These are phyloP conservation scores for Willowsia nigromaculata DNA, from an alignment of 2,888 invertebrate species.

Conservation along the genomic window DNA sequence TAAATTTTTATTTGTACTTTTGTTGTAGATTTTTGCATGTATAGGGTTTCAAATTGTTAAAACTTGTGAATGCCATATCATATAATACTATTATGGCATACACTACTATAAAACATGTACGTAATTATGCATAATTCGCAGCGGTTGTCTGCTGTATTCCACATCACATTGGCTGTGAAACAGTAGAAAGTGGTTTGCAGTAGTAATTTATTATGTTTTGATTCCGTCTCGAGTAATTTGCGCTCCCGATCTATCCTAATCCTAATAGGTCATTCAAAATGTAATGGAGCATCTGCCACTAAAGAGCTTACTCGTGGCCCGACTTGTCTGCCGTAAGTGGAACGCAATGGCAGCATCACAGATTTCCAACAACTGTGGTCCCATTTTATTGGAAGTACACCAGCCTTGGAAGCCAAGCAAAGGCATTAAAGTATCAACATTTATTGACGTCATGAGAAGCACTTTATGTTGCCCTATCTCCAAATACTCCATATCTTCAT, in stretches of 20 bases:
- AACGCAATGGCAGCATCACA: conserved; percentile 59
- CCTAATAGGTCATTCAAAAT: conserved; percentile 65
- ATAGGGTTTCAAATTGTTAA: too few relatives aligned
- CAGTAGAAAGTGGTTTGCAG: background rate
- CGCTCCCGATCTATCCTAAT: conserved; percentile 67
- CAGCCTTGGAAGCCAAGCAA: conserved; percentile 72
- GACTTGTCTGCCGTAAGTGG: conserved; percentile 73
- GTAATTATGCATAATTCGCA: too few relatives aligned
- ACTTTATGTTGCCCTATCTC: conserved; percentile 64
- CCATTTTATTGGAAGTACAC: conserved; percentile 69
- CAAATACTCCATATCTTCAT: conserved; percentile 67
- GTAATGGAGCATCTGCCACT: conserved; percentile 72
- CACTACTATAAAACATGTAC: too few relatives aligned
- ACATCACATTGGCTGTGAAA: background rate
- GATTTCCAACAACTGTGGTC: conserved; percentile 60
- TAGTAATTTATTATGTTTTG: conserved; percentile 26
- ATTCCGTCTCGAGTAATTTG: conserved; percentile 19
- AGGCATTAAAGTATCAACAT: conserved; percentile 71
- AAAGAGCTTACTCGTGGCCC: conserved; percentile 65
- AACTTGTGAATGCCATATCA: too few relatives aligned
- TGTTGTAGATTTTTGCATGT: too few relatives aligned
- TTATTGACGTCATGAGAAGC: conserved; percentile 67
- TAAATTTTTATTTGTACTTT: too few relatives aligned
- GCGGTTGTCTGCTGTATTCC: too few relatives aligned
- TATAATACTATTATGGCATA: too few relatives aligned